These are phyloP conservation scores for Bolinopsis microptera DNA, from an alignment of 37 sponge, comb jelly and placozoan genomes.

Conservation along the genomic window DNA sequence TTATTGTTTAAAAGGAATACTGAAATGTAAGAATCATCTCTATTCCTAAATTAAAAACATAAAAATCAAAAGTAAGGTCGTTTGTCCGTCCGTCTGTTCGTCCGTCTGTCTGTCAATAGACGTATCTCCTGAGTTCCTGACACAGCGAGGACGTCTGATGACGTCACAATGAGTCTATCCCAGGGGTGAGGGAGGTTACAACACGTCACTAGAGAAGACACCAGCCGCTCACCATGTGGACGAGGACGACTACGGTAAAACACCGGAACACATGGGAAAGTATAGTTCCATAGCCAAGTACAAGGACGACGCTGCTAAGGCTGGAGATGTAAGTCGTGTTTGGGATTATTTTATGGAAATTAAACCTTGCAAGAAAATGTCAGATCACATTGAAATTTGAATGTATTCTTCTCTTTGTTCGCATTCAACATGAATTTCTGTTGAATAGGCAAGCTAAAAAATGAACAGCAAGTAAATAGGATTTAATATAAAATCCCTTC, in stretches of 20 bases:
- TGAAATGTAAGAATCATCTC: too few relatives aligned
- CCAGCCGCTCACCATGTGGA: slow-evolving; percentile 27
- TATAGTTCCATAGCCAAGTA: not conserved
- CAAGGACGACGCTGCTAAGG: slow-evolving; percentile 52
- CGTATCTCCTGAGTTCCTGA: not conserved
- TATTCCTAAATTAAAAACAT: too few relatives aligned
- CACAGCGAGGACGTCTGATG: not conserved
- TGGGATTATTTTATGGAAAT: too few relatives aligned
- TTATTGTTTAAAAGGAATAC: too few relatives aligned
- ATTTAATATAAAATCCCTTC: too few relatives aligned
- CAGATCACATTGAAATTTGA: too few relatives aligned
- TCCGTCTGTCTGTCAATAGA: not conserved
- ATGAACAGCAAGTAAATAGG: too few relatives aligned
- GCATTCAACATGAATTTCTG: too few relatives aligned
- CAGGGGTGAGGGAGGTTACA: slow-evolving; percentile 29
- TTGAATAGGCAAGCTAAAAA: too few relatives aligned
- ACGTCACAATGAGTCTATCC: not conserved
- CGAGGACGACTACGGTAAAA: slow-evolving; percentile 56
- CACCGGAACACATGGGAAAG: slow-evolving; percentile 57
- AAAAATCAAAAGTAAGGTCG: too few relatives aligned
- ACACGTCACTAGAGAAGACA: slow-evolving; percentile 39
- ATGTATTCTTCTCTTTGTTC: too few relatives aligned
- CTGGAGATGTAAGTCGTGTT: slow-evolving; percentile 35
- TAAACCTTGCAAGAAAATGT: too few relatives aligned
- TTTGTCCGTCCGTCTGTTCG: not conserved